Base-by-base conservation (phyloP, 2,113 vertebrate species). In the Odocoileus hemionus region DNA sequence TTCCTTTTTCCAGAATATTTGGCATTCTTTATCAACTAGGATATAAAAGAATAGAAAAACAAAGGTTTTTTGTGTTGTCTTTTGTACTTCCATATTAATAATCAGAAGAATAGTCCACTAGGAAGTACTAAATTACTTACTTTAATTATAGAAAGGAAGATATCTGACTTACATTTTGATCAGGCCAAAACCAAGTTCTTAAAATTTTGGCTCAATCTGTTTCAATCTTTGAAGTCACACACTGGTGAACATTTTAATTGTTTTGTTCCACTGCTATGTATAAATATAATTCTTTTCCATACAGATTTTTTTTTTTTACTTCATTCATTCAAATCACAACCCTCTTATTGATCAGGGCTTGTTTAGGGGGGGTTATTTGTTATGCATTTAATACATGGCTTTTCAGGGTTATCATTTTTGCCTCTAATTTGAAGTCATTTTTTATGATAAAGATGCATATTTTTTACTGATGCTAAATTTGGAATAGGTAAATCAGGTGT, bases 211-310 rank as follows among this genome's bases (percentile, higher is more conserved):
- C 96, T 99, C 99, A 85, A 99, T 98, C 83, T 98, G 98, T 47
- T 99, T 98, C 80, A 99, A 97, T 58, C 99, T 99, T 99, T 99
- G 99, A 92, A 99, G 99, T 87, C 99, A 98, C 93, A 99, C 99
- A 55, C 99, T 99, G 36, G 98, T 99, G 98, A 99, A 99, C 97
- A 99, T 99, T 99, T 99, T 99, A 98, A 99, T 99, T 67, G 99
- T 99, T 99, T 99, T 99, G 98, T 99, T 99, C 99, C 99, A 99
- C 99, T 99, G 98, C 99, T 99, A 98, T 99, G 99, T 92, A 99
- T 99, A 98, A 99, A 99, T 97, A 99, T 97, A 25, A 99, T 96
- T 97, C 98, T 98, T 97, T 98, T 98, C 47, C 97, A 86, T 39
- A 76, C 3, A 2, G 10, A 50, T 19, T 26, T 23, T 97, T 97